Evolutionary conservation across 2,113 vertebrate species (phyloP), one percentile per base, ranked within the genome.

Genomic region (Cercocebus atys): DNA sequence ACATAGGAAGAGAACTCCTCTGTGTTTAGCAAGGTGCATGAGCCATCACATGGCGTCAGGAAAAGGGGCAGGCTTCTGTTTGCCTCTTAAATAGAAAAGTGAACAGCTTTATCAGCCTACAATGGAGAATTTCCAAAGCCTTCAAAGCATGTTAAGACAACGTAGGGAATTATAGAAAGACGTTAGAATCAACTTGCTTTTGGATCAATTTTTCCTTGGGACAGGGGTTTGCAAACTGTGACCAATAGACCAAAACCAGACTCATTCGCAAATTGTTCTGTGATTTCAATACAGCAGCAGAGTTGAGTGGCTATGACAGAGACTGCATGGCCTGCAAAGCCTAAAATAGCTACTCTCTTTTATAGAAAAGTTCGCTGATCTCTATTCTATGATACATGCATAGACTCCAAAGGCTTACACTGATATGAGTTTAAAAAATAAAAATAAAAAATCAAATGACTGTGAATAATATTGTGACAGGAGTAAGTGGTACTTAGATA

Each of bases 11-110:
- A n/a, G 16, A 25, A 61, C 23, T n/a, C 14, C 38, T 2, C 27
- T 40, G 38, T 57, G 23, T 16, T 11, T 9, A 25, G 1, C 0
- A 17, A 64, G 64, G 43, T 0, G 1, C 18, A 1, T 0, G 7
- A 59, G 40, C 23, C 9, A 11, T 4, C 38, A 32, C 6, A 2
- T 1, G 11, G 14, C 4, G 5, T 27, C 57, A 14, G 7, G 14
- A n/a, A 14, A 20, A 20, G 13, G 1, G 4, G 2, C 0, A 27
- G n/a, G 18, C 35, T 55, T 9, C 16, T 5, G 13, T 0, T 2
- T 0, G 1, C 66, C 45, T 66, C 27, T 45, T 4, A 23, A 0
- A 1, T 10, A 4, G 16, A 0, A 16, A 35, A 0, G 30, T 30
- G 43, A 11, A 3, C 22, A 18, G 38, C 5, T 16, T 43, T 68